Evolutionary conservation across 1,140 invertebrate species (phyloP), one percentile per base, ranked within the genome.

Genomic region (Pseudomyrmex dendroicus): DNA sequence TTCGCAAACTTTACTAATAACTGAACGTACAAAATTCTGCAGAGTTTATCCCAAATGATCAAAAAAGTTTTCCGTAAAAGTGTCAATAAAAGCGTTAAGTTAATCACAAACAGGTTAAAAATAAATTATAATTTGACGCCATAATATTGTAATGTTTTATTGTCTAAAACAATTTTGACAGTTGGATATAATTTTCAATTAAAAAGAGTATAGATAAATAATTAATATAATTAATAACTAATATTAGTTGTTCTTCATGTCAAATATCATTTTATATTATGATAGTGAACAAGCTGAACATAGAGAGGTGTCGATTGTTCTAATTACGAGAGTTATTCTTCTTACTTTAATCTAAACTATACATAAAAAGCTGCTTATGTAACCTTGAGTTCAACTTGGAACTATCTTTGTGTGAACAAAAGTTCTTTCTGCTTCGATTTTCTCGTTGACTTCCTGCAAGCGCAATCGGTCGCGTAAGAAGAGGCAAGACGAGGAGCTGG

Each of bases 1-100:
- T 70, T 67, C 48, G 80, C 85, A 77, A 91, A 91, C 82, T 90
- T 91, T 67, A 82, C 68, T 89, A 89, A 91, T 86, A 89, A 86
- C 68, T 83, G 56, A 85, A 90, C 89, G 83, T 86, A 91, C 66
- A 73, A 73, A 85, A 86, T 86, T 87, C 73, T 52, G 59, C 44
- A 17, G 44, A 80, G 15, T 72, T 78, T 59, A 2, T 44, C 20
- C 35, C n/a, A 15, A 46, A 80, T 7, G 67, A 70, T 70, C 25
- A 12, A 59, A 8, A 50, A 59, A 44, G 54, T 59, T 59, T 15
- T 59, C 44, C 5, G 35, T 35, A 68, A 72, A 70, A 35, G 35
- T 35, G 35, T 15, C 48, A 44, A 12, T 54, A 76, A 70, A 48
- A 12, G n/a, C 12, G 17, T 35, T 35, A 35, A 35, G 20, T 66